Evolutionary conservation across 1,140 invertebrate genomes (phyloP).

Genomic region (Ganaspis sp.): DNA sequence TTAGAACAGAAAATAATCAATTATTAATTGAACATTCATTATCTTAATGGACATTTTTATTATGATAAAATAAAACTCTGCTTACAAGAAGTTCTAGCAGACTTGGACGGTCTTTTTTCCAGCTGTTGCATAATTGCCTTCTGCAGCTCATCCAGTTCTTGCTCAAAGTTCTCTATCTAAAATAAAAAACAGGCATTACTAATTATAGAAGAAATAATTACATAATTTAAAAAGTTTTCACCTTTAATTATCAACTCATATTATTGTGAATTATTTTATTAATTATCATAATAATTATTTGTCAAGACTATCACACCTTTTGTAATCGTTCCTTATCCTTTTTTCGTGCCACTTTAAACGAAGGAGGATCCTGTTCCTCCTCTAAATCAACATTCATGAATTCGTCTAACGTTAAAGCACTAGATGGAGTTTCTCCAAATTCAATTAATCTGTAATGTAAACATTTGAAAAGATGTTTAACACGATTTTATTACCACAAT

Average conservation of each 20-base stretch:
- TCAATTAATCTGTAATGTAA: slow-evolving; percentile 85
- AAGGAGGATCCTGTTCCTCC: slow-evolving; percentile 96
- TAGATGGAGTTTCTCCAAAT: slow-evolving; percentile 84
- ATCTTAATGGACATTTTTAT: slow-evolving; percentile 30
- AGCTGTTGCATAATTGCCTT: slow-evolving; percentile 86
- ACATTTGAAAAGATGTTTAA: too few species aligned
- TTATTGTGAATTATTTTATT: too few species aligned
- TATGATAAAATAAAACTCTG: slow-evolving; percentile 31
- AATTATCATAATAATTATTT: too few species aligned
- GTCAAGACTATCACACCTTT: slow-evolving; percentile 76
- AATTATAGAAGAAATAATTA: slow-evolving; percentile 8
- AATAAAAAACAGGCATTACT: slow-evolving; percentile 36
- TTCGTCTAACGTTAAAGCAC: slow-evolving; percentile 92
- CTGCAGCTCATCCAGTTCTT: slow-evolving; percentile 83
- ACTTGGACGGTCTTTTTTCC: slow-evolving; percentile 77
- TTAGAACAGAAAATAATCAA: too few species aligned
- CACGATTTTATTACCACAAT: too few species aligned
- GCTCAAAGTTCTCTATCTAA: slow-evolving; percentile 69
- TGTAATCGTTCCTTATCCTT: slow-evolving; percentile 89
- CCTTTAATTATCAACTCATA: too few species aligned
- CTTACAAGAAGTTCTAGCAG: slow-evolving; percentile 52
- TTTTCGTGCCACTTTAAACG: slow-evolving; percentile 92
- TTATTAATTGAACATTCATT: slow-evolving; percentile 24
- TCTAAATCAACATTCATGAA: slow-evolving; percentile 98
- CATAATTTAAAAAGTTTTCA: too few species aligned